These are phyloP conservation scores for Chanos chanos DNA, from an alignment of 2,797 vertebrate species.

Conservation along the genomic window DNA sequence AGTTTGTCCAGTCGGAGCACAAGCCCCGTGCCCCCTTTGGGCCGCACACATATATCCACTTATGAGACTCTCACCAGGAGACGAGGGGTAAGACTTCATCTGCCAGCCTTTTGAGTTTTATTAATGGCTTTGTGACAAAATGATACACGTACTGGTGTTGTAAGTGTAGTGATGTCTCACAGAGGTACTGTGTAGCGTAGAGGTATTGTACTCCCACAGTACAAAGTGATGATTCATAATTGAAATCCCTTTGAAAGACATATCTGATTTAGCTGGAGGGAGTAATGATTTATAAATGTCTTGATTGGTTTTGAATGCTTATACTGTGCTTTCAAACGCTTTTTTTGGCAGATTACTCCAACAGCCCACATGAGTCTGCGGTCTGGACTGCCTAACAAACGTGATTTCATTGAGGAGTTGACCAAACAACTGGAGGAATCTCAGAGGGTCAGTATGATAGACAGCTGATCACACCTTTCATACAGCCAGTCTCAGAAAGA, in stretches of 20 bases:
- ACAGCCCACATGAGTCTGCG: constrained; percentile 54
- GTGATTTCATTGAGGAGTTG: constrained; percentile 73
- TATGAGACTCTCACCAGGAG: constrained; percentile 65
- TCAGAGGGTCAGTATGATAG: constrained; percentile 59
- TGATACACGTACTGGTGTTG: too few relatives aligned
- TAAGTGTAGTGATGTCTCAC: too few relatives aligned
- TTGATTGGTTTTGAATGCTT: too few relatives aligned
- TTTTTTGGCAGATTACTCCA: constrained; percentile 10
- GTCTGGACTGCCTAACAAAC: constrained; percentile 54
- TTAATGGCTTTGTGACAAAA: background rate
- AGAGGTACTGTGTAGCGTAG: too few relatives aligned
- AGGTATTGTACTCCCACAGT: too few relatives aligned
- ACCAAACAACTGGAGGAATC: constrained; percentile 66
- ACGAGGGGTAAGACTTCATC: constrained; percentile 43
- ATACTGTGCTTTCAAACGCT: background rate
- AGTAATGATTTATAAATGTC: too few relatives aligned
- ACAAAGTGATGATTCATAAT: too few relatives aligned
- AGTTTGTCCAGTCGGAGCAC: constrained; percentile 57
- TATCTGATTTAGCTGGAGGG: too few relatives aligned
- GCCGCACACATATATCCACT: constrained; percentile 53
- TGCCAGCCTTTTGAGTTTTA: background rate
- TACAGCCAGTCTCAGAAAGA: too few relatives aligned
- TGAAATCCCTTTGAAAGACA: too few relatives aligned
- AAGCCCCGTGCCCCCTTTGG: constrained; percentile 49
- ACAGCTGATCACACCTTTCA: background rate